Evolutionary conservation across 2,888 invertebrate genomes (phyloP), one percentile per base, ranked within the genome.

Genomic region (Leptinotarsa haldemani): DNA sequence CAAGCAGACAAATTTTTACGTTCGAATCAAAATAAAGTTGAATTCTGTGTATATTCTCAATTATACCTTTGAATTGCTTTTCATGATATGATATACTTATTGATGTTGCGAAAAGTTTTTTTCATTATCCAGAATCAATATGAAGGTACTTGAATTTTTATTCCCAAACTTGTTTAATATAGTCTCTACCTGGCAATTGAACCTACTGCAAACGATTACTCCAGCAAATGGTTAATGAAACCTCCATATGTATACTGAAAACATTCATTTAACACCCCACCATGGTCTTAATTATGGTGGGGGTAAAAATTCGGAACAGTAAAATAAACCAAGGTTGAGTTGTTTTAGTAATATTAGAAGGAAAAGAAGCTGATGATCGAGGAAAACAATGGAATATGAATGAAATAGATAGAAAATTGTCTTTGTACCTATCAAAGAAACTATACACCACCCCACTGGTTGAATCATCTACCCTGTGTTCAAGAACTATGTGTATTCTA

Each of bases 341-440:
- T 61, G 40, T 61, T 61, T 61, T 61, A 61, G 61, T 61, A 61
- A 40, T 61, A 61, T 61, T 61, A 61, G n/a, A 40, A 12, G 61
- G n/a, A 9, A 15, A 9, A 15, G 4, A n/a, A 61, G 16, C 30
- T 61, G 15, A 61, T 61, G 61, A 15, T 61, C 30, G 40, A 40
- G 61, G 20, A 61, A 61, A 25, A 61, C 61, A 30, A 61, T 61
- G 61, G n/a, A 61, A 18, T 18, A 56, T 20, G 56, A 7, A 56
- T 12, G 18, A 56, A 25, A 61, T 3, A 25, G 40, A 40, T 40
- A 40, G 40, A 9, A 9, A 40, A 40, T 40, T 9, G 40, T 40
- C 40, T 40, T 40, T 40, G 40, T 40, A 40, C 40, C 2, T 40
- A 40, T 40, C 18, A n/a, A 9, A 16, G 30, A 61, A 16, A 7